A percentile compares a stretch with the other conserved stretches of the same genome.
These are phyloP conservation scores for Xyliphius kryptos DNA, from an alignment of 2,113 vertebrate genomes.

Conservation along the genomic window DNA sequence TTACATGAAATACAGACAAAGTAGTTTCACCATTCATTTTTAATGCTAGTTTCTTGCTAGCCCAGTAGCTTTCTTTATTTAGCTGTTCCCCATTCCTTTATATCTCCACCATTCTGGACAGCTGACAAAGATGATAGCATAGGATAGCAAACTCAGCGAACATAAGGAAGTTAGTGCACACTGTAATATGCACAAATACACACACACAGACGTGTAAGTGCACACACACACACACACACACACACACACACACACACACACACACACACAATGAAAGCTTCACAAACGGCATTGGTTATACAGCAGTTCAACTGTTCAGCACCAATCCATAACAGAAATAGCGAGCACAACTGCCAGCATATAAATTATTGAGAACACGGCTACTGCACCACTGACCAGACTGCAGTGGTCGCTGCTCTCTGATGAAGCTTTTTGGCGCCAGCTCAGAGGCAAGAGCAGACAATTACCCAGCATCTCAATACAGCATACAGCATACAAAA, in stretches of 20 bases:
- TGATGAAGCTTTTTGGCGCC: conserved; percentile 18
- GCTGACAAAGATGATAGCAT: conserved; percentile 7
- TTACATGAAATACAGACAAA: conserved; percentile 73
- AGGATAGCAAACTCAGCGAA: not conserved
- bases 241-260: conserved; percentile 6
- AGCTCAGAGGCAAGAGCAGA: conserved; percentile 19
- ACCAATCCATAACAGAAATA: conserved; percentile 29
- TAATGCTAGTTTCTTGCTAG: conserved; percentile 64
- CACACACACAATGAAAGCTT: conserved; percentile 43
- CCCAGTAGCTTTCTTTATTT: conserved; percentile 59
- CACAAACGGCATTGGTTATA: conserved; percentile 60
- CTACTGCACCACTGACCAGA: conserved; percentile 34
- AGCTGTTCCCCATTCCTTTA: conserved; percentile 1
- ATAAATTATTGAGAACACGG: conserved; percentile 59
- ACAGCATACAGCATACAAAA: not conserved
- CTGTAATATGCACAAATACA: not conserved
- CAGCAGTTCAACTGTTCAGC: conserved; percentile 45
- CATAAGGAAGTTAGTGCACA: not conserved
- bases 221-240: not conserved
- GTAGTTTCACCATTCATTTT: conserved; percentile 75
- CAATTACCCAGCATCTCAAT: conserved; percentile 9
- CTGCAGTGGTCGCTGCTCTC: conserved; percentile 18
- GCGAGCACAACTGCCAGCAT: conserved; percentile 18
- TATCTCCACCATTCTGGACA: conserved; percentile 4
- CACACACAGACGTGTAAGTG: not conserved